Evolutionary conservation across 2,888 invertebrate species (phyloP), one percentile per base, ranked within the genome.

Genomic region (Griposia aprilina): DNA sequence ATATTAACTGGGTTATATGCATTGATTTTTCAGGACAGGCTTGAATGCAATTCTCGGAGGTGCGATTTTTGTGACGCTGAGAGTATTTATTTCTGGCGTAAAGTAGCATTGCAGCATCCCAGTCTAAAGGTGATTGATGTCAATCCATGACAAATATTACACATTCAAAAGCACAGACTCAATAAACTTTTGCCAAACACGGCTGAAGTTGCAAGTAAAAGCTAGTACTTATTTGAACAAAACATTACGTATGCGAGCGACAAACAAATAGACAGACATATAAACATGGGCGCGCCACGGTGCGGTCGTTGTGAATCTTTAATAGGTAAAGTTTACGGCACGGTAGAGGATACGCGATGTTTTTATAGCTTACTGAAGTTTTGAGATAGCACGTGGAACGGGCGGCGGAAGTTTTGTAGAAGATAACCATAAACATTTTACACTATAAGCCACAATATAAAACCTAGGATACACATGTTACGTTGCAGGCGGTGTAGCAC

Each of bases 301-400:
- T 36, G 36, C 71, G 71, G 79, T 52, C 36, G 62, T 52, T 26
- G 30, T 87, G 84, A 87, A 89, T 89, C 69, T 85, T 85, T 85
- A 84, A 86, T 83, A 76, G 8, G 4, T 81, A 62, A 78, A 80
- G 74, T 81, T 65, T 66, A 63, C 11, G 36, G 7, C 48, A 59
- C 52, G 0, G 23, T n/a, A 48, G 20, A 1, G 30, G 66, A 45
- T 76, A 76, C 1, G 86, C 74, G 52, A 65, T 67, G 26, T 74
- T 66, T 74, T 83, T 86, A 84, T 83, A 66, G 87, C 73, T 63
- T 70, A 45, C 36, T 57, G 6, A 59, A 69, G 63, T 68, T 69
- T 23, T 52, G 59, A 76, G 68, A 20, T 57, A 23, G 41, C 23
- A 69, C 50, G 60, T 80, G 55, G 26, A 62, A 76, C 50, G 30